Percentiles rank a stretch among this genome's conserved stretches.
Conservation (phyloP, 2,797 vertebrate species). For the Sebastes itinus region DNA sequence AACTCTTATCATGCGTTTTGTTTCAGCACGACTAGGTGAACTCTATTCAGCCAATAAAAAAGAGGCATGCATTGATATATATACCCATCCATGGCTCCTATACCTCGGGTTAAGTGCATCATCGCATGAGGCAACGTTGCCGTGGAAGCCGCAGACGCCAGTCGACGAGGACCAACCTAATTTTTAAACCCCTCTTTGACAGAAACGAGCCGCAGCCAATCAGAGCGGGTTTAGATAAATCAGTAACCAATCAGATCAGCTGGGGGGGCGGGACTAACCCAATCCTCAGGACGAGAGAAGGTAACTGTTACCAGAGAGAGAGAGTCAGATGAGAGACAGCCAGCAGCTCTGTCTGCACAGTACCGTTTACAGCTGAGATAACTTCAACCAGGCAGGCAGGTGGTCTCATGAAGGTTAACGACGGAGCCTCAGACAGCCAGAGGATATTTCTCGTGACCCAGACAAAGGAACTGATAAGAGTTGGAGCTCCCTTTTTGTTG, state of each 20-base stretch:
- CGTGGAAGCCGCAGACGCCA: conserved; percentile 82
- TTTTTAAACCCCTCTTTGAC: conserved; percentile 46
- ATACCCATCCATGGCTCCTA: not conserved
- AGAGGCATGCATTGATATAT: not conserved
- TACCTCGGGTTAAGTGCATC: conserved; percentile 18
- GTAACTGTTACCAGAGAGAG: conserved; percentile 54
- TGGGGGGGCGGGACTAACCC: conserved; percentile 57
- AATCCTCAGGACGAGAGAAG: conserved; percentile 58
- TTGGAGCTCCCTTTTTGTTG: conserved; percentile 43
- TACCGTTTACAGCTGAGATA: conserved; percentile 9
- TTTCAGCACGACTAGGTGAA: not conserved
- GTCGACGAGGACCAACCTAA: conserved; percentile 68
- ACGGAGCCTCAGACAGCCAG: not conserved
- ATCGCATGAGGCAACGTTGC: conserved; percentile 70
- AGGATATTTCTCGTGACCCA: conserved; percentile 12
- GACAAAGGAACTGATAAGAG: conserved; percentile 53
- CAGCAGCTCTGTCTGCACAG: not conserved
- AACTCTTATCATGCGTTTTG: not conserved
- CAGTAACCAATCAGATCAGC: conserved; percentile 54
- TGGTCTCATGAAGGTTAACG: conserved; percentile 15
- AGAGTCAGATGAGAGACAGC: conserved; percentile 62
- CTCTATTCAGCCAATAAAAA: not conserved
- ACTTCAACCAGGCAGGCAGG: conserved; percentile 33
- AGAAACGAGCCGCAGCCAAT: conserved; percentile 69
- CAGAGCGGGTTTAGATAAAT: not conserved